Base-by-base conservation (phyloP, 2,888 invertebrate species). In the Leptothorax acervorum region DNA sequence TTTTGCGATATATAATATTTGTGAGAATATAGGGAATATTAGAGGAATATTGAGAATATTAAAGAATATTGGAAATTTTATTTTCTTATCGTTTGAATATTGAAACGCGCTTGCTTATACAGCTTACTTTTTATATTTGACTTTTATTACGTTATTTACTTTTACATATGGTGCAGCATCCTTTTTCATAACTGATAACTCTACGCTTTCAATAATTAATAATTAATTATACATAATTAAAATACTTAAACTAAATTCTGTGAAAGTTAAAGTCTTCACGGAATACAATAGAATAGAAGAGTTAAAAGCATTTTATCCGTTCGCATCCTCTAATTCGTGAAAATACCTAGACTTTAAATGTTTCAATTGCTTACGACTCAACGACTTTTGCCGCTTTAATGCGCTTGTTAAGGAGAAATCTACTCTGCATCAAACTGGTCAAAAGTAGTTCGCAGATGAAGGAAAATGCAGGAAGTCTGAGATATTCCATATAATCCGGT, bases 391-490 rank as follows among this genome's bases (percentile, higher is more conserved):
- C 15, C 5, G 35, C 23, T 75, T 75, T 63, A n/a, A 63, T 63
- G 35, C 23, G 63, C 23, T 76, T 51, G 48, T 65, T 18, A 35
- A 23, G 23, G 48, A 51, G 35, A 51, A 39, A 65, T 35, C 35
- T 35, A n/a, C 8, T 66, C 45, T 23, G 18, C 65, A 35, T 76
- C 11, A 65, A 65, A 51, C 48, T 23, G 51, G 15, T 65, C 75
- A 65, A 68, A 68, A 65, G 75, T 65, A 63, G 31, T 28, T 62
- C 31, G 15, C 28, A 23, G 8, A 11, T 31, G 55, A 53, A 70
- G 73, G 71, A 55, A 55, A 78, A 71, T 57, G 31, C 31, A 57
- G 45, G n/a, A 78, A 57, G 48, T n/a, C 45, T 39, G 31, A 71
- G 45, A 55, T 78, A 66, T 12, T n/a, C 31, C n/a, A 42, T 39